Conservation (phyloP, 2,888 invertebrate species). For the Nyleta sp. region DNA sequence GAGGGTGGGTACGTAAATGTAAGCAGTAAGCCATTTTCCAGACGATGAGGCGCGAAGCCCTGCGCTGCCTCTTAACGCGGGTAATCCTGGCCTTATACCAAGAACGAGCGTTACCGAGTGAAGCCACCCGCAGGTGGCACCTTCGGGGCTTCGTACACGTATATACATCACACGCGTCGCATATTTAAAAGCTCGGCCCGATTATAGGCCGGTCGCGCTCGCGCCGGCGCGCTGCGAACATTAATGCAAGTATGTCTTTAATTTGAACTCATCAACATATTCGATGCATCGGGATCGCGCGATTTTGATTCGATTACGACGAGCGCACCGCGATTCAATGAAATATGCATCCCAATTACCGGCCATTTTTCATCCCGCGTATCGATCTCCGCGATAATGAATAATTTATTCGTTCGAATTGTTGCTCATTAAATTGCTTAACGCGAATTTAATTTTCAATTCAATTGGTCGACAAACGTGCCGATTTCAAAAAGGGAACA, state of each 20-base stretch:
- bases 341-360: slow-evolving; percentile 32
- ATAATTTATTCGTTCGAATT: slow-evolving; percentile 1
- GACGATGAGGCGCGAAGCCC: slow-evolving; percentile 83
- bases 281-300: slow-evolving; percentile 29
- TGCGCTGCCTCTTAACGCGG: slow-evolving; percentile 78
- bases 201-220: slow-evolving; percentile 69
- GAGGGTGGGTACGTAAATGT: slow-evolving; percentile 77
- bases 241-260: slow-evolving; percentile 51
- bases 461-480: too few relatives aligned
- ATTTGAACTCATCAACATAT: slow-evolving; percentile 43
- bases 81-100: slow-evolving; percentile 78
- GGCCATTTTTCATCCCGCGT: background rate
- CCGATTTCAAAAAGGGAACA: too few relatives aligned
- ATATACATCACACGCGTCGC: slow-evolving; percentile 57
- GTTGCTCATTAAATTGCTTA: background rate
- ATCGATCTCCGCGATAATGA: background rate
- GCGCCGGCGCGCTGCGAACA: slow-evolving; percentile 44
- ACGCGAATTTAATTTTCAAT: background rate
- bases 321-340: background rate
- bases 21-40: slow-evolving; percentile 83
- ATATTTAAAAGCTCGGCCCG: slow-evolving; percentile 69
- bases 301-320: slow-evolving; percentile 39
- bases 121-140: slow-evolving; percentile 81
- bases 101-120: slow-evolving; percentile 72
- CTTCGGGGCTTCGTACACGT: slow-evolving; percentile 73